These are phyloP conservation scores for Heteropelma amictum DNA, from an alignment of 2,888 invertebrate species.

Conservation along the genomic window DNA sequence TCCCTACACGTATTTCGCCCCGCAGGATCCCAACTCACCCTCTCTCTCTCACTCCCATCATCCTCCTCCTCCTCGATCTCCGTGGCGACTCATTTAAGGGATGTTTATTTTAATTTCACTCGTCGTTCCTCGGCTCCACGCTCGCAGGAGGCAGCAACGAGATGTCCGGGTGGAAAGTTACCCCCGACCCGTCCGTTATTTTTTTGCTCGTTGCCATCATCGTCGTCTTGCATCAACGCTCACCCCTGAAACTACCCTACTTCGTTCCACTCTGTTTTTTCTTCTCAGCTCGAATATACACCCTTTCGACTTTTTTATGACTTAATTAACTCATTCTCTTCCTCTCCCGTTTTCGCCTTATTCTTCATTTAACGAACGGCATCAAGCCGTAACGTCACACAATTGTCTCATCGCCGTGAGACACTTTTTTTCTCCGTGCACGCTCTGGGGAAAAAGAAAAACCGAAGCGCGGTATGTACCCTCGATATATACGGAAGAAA, in stretches of 20 bases:
- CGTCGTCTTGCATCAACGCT: constrained; percentile 28
- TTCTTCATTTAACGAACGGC: constrained; percentile 48
- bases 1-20: constrained; percentile 22
- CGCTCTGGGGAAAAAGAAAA: not conserved
- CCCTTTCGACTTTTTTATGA: constrained; percentile 73
- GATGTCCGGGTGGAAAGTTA: constrained; percentile 33
- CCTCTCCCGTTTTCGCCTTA: constrained; percentile 51
- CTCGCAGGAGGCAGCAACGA: constrained; percentile 23
- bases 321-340: constrained; percentile 72
- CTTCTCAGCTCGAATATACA: constrained; percentile 38
- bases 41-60: constrained; percentile 37
- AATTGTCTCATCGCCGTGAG: not conserved
- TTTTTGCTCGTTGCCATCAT: not conserved
- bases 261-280: not conserved
- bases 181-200: constrained; percentile 24
- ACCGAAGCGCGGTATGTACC: not conserved
- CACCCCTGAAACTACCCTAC: constrained; percentile 6
- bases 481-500: not conserved
- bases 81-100: constrained; percentile 74
- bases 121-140: constrained; percentile 44
- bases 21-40: constrained; percentile 45
- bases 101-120: constrained; percentile 76
- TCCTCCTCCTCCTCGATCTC: constrained; percentile 40
- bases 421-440: not conserved
- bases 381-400: not conserved